Evolutionary conservation across 1,140 invertebrate species (phyloP).

Genomic region (Pseudomyrmex cubaensis): DNA sequence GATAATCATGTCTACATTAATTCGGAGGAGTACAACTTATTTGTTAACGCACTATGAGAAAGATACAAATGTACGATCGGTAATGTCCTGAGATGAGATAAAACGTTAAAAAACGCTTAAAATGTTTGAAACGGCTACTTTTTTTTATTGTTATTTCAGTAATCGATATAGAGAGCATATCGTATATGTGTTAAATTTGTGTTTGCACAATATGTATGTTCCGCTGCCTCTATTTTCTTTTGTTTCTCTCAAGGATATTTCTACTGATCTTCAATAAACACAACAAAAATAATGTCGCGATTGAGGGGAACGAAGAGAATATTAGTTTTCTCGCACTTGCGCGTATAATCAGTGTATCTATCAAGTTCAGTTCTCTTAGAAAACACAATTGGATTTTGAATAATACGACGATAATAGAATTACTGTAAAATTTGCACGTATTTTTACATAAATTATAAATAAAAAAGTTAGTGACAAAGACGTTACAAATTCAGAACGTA

Average conservation of each 20-base stretch:
- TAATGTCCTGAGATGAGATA: background rate
- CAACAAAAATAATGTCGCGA: too few relatives aligned
- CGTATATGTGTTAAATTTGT: too few relatives aligned
- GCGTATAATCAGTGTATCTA: too few relatives aligned
- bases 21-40: background rate
- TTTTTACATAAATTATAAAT: background rate
- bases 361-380: too few relatives aligned
- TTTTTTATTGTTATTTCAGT: too few relatives aligned
- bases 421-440: background rate
- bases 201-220: too few relatives aligned
- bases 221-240: too few relatives aligned
- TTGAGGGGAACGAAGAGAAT: too few relatives aligned
- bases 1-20: background rate
- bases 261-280: too few relatives aligned
- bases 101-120: background rate
- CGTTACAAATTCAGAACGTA: constrained; percentile 71
- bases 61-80: background rate
- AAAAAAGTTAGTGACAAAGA: background rate
- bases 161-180: too few relatives aligned
- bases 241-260: too few relatives aligned
- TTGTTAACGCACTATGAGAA: background rate
- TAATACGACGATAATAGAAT: background rate
- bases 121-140: background rate
- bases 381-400: background rate
- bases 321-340: too few relatives aligned